A percentile compares a stretch with the other conserved stretches of the same genome.
Conservation (phyloP, 2,888 invertebrate species). For the Scelioninae gen. 2 region DNA sequence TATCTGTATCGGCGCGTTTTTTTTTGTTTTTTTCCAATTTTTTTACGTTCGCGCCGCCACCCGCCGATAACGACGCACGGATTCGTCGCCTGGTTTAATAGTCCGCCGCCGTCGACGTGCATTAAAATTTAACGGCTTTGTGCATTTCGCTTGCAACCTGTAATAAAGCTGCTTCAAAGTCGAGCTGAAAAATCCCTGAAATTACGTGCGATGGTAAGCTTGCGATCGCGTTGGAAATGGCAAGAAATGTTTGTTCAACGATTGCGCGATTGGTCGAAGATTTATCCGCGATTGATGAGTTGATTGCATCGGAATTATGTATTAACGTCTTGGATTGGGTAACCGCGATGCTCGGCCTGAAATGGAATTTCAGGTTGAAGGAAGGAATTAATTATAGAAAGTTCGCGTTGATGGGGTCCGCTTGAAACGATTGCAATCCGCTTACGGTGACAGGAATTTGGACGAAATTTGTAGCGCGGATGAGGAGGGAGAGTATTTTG, state of each 20-base stretch:
- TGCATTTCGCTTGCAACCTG: constrained; percentile 34
- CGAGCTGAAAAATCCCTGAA: constrained; percentile 23
- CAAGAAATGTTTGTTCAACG: neutral
- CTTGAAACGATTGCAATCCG: no score
- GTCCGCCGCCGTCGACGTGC: constrained; percentile 26
- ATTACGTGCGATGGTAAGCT: constrained; percentile 19
- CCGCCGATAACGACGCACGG: constrained; percentile 48
- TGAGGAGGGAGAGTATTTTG: no score
- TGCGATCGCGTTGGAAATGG: constrained; percentile 7
- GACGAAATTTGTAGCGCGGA: no score
- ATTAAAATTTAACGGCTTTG: constrained; percentile 43
- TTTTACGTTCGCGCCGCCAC: constrained; percentile 15
- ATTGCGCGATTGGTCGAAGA: no score
- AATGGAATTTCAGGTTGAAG: no score
- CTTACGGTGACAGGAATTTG: no score
- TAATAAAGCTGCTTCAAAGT: constrained; percentile 33
- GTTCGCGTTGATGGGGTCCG: no score
- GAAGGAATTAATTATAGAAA: no score
- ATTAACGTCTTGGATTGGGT: no score
- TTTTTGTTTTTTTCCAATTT: constrained; percentile 24
- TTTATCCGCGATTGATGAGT: no score
- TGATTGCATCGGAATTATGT: no score
- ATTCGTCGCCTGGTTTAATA: constrained; percentile 48
- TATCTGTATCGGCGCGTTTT: constrained; percentile 30
- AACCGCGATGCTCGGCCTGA: no score